Base-by-base conservation (phyloP, 1,140 invertebrate genomes). In the Oryctes rhinoceros region DNA sequence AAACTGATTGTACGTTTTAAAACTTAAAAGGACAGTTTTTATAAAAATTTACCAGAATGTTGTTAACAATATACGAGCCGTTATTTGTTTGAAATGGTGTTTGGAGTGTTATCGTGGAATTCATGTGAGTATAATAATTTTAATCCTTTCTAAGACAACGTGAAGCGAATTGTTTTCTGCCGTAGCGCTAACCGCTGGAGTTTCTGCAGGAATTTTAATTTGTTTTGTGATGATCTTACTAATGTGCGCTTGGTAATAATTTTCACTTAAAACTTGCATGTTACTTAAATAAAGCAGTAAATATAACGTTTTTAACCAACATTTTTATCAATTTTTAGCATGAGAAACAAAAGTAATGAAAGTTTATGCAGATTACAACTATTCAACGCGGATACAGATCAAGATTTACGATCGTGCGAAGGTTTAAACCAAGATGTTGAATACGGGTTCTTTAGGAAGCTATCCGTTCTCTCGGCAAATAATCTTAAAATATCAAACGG, bases 211-310 rank as follows among this genome's bases (percentile, higher is more conserved):
- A 24, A 15, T 71, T 71, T 71, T 71, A 71, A 30, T 71, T 7
- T 71, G 65, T 15, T 9, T 71, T 35, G 65, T 37, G 5, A 71
- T 71, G 35, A 0, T 30, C 4, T 24, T 71, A 37, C 4, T 71
- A 24, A 35, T 71, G 65, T 71, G 65, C 35, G n/a, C 35, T 35
- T 71, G 65, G 65, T 71, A 71, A 71, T 24, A 20, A 35, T 37
- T 30, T 71, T 30, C 11, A 7, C 18, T 67, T 67, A 30, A 10
- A 44, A 44, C 9, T 10, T 67, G 49, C 13, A 53, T 13, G n/a
- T 53, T 11, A 4, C n/a, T 53, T 53, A 53, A 53, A 44, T 44
- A 10, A 44, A 44, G 5, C 39, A 3, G 39, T 44, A 44, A 30
- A 30, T 1, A 30, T 30, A 30, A 30, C 24, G 24, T n/a, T n/a